phyloP scores from a whole-genome alignment of 2,888 invertebrate genomes.

The Hirtodrosophila cameraria region DNA sequence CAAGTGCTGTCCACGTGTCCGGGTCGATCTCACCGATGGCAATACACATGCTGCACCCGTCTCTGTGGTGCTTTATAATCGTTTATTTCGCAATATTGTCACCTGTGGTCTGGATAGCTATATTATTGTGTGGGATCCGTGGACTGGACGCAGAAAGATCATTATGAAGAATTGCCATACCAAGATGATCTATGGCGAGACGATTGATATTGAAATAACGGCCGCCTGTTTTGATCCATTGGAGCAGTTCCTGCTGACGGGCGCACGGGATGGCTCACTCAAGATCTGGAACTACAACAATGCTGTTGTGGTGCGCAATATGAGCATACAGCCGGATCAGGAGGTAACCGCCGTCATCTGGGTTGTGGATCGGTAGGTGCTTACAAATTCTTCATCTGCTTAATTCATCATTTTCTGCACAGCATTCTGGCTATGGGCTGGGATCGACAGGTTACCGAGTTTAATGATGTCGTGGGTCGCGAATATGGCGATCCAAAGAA shows the following conservation, averaged over 20 bases:
- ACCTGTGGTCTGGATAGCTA: constrained; percentile 92
- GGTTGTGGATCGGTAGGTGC: constrained; percentile 85
- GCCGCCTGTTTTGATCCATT: constrained; percentile 87
- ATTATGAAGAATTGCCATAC: constrained; percentile 90
- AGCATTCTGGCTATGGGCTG: constrained; percentile 92
- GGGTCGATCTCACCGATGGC: constrained; percentile 89
- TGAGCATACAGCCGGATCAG: constrained; percentile 87
- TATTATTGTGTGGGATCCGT: constrained; percentile 93
- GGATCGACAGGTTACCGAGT: constrained; percentile 90
- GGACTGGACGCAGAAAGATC: constrained; percentile 88
- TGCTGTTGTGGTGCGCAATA: constrained; percentile 89
- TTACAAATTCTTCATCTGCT: background rate
- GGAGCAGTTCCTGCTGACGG: constrained; percentile 90
- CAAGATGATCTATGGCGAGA: constrained; percentile 87
- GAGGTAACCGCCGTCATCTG: constrained; percentile 87
- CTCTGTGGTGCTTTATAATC: constrained; percentile 90
- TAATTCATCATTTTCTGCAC: background rate
- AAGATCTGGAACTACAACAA: constrained; percentile 94
- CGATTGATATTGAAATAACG: constrained; percentile 82
- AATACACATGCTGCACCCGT: constrained; percentile 89
- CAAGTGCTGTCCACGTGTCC: constrained; percentile 87
- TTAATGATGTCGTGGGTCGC: constrained; percentile 85
- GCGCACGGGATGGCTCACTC: constrained; percentile 91
- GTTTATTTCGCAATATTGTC: constrained; percentile 89
- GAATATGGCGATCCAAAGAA: constrained; percentile 87